phyloP scores from a whole-genome alignment of 2,113 vertebrate genomes.

The Alexandromys fortis region DNA sequence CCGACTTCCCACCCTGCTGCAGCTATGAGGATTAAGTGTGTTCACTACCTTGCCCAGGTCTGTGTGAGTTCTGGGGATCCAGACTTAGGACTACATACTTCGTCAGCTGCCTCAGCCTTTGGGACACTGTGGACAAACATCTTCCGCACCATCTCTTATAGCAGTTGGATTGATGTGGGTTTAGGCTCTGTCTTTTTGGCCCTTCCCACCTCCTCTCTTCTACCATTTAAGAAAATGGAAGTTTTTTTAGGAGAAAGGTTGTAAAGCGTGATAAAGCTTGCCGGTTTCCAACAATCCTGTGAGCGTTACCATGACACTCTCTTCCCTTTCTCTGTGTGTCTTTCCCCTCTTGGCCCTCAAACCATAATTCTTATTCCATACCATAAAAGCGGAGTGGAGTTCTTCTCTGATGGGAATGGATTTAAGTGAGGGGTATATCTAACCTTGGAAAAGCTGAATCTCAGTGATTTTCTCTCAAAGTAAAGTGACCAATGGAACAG shows the following conservation, averaged over 20 bases:
- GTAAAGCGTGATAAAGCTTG: conserved; percentile 35
- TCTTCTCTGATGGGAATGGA: conserved; percentile 58
- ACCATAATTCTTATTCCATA: conserved; percentile 69
- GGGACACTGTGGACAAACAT: neutral
- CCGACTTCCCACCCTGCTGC: neutral
- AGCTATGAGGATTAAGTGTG: too few relatives aligned
- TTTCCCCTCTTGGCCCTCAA: conserved; percentile 62
- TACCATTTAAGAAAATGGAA: neutral
- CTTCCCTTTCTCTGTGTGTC: conserved; percentile 55
- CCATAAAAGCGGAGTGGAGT: conserved; percentile 76
- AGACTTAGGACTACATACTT: neutral
- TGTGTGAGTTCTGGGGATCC: neutral
- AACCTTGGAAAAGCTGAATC: conserved; percentile 57
- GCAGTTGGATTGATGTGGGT: neutral
- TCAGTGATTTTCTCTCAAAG: conserved; percentile 4
- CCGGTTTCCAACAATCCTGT: conserved; percentile 4
- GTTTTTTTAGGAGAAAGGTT: conserved; percentile 49
- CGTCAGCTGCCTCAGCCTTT: neutral
- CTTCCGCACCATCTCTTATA: conserved; percentile 44
- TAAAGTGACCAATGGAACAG: neutral
- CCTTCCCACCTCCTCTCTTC: neutral
- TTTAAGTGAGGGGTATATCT: conserved; percentile 51
- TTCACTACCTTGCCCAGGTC: neutral
- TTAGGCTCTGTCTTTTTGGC: neutral
- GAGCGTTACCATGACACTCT: neutral